These are phyloP conservation scores for Vanessa tameamea DNA, from an alignment of 1,140 invertebrate species.

Conservation along the genomic window DNA sequence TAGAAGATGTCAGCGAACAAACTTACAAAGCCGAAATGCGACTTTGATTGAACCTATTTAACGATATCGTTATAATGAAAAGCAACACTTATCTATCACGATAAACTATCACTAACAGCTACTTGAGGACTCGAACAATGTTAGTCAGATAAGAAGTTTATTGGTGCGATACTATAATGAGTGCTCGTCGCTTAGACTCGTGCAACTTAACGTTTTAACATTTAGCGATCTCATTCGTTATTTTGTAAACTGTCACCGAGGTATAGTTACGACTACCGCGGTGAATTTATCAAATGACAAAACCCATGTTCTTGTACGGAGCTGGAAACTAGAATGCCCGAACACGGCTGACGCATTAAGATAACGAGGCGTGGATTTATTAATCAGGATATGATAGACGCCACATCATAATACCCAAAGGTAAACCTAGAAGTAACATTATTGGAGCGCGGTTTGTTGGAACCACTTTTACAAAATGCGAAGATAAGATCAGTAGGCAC, in stretches of 20 bases:
- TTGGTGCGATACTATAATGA: too few relatives aligned
- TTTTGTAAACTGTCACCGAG: conserved; percentile 32
- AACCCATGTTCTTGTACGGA: conserved; percentile 17
- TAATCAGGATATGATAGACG: conserved; percentile 33
- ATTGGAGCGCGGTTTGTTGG: background rate
- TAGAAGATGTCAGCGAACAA: too few relatives aligned
- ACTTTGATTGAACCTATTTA: too few relatives aligned
- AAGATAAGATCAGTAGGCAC: background rate
- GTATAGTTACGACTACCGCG: conserved; percentile 30
- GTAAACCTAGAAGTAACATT: background rate
- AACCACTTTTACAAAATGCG: background rate
- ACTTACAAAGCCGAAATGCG: too few relatives aligned
- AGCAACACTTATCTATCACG: too few relatives aligned
- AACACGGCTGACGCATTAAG: conserved; percentile 17
- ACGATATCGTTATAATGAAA: too few relatives aligned
- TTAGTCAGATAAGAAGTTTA: too few relatives aligned
- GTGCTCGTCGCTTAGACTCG: background rate
- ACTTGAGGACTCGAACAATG: too few relatives aligned
- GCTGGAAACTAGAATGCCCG: conserved; percentile 11
- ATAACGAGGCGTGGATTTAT: conserved; percentile 27
- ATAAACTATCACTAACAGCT: too few relatives aligned
- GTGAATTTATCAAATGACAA: conserved; percentile 28
- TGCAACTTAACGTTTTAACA: background rate
- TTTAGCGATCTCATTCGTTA: background rate
- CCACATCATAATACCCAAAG: conserved; percentile 11